Evolutionary conservation across 2,888 invertebrate species (phyloP).

Genomic region (Eustalomyia histrio): DNA sequence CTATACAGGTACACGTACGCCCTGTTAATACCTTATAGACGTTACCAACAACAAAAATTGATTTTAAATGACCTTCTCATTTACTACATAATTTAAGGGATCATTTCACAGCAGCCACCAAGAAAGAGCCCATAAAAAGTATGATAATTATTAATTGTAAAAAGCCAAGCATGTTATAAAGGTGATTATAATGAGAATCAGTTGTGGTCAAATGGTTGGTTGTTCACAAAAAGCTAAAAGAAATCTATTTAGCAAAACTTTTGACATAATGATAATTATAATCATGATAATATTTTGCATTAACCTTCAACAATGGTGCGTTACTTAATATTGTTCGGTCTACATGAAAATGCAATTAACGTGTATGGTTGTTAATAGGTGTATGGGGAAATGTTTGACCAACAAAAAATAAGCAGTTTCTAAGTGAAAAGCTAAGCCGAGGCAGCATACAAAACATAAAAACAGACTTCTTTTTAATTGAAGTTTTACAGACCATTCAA

Average conservation of each 20-base stretch:
- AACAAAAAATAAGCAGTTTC: background rate
- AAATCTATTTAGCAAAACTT: background rate
- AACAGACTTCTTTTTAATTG: slow-evolving; percentile 16
- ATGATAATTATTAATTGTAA: slow-evolving; percentile 38
- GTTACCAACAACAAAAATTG: slow-evolving; percentile 8
- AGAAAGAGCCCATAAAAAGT: slow-evolving; percentile 26
- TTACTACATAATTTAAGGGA: slow-evolving; percentile 13
- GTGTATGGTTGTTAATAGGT: slow-evolving; percentile 37
- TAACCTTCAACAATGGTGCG: slow-evolving; percentile 18
- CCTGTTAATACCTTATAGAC: background rate
- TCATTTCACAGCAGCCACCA: background rate
- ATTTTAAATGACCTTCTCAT: slow-evolving; percentile 6
- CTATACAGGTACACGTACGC: slow-evolving; percentile 7
- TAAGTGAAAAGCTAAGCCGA: background rate
- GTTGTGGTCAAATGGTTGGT: slow-evolving; percentile 38
- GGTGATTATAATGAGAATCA: slow-evolving; percentile 19
- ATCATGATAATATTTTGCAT: background rate
- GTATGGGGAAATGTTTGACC: slow-evolving; percentile 24
- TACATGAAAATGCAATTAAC: slow-evolving; percentile 63
- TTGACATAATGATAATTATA: background rate
- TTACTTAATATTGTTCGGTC: slow-evolving; percentile 30
- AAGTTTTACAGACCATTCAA: slow-evolving; percentile 13
- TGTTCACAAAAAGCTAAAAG: slow-evolving; percentile 20
- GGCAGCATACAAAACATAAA: background rate
- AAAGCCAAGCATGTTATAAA: slow-evolving; percentile 25